phyloP scores from a whole-genome alignment of 2,113 vertebrate genomes.

The Poecile atricapillus region DNA sequence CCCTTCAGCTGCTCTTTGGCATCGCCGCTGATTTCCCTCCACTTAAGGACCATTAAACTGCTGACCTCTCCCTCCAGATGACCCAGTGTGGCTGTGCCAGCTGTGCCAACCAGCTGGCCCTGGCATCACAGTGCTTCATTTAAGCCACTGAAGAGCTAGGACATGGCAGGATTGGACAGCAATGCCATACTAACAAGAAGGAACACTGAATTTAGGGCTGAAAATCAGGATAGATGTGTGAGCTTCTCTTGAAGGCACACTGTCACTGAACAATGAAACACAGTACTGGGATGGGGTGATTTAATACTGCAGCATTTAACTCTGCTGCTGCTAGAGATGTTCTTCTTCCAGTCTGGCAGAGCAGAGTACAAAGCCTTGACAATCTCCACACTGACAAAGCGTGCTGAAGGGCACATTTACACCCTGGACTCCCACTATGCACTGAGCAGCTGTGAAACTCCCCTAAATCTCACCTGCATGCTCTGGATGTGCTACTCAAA shows the following conservation, averaged over 20 bases:
- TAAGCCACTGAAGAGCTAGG: background rate
- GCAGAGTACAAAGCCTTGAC: background rate
- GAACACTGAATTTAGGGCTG: background rate
- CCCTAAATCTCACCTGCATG: background rate
- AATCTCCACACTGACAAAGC: background rate
- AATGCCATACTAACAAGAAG: background rate
- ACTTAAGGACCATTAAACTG: background rate
- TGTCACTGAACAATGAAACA: background rate
- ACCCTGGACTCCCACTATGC: background rate
- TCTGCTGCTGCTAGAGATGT: background rate
- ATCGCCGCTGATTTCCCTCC: background rate
- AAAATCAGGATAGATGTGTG: background rate
- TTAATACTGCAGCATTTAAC: background rate
- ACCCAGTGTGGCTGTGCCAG: background rate
- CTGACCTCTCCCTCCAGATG: background rate
- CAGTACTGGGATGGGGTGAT: background rate
- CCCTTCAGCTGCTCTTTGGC: background rate
- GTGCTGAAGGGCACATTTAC: background rate
- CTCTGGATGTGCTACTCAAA: background rate
- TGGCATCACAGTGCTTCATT: background rate
- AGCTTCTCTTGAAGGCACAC: background rate
- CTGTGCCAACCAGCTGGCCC: constrained; percentile 22
- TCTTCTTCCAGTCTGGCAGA: background rate
- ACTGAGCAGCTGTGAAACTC: background rate
- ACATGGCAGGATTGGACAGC: background rate